Conservation (phyloP, 2,113 vertebrate species). For the Pelmatolapia mariae region DNA sequence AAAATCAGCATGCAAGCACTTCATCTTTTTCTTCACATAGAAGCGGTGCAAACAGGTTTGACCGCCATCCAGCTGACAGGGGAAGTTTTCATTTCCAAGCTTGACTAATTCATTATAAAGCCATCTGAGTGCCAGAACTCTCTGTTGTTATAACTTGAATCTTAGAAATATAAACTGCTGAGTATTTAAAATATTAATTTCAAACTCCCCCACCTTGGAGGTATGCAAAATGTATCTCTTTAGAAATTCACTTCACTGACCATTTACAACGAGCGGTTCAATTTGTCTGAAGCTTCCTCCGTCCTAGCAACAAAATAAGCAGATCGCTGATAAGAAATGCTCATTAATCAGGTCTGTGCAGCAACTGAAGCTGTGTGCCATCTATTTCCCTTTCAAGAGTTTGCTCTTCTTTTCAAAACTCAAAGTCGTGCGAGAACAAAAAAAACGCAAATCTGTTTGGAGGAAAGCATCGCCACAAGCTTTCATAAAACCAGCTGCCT, state of each 20-base stretch:
- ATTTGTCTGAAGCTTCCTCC: not conserved
- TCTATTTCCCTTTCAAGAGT: not conserved
- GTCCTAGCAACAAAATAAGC: slow-evolving; percentile 7
- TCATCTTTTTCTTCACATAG: slow-evolving; percentile 3
- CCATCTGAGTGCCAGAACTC: slow-evolving; percentile 13
- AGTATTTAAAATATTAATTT: slow-evolving; percentile 25
- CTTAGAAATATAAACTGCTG: slow-evolving; percentile 27
- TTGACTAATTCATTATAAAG: slow-evolving; percentile 60
- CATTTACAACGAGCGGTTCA: not conserved
- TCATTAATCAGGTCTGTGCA: slow-evolving; percentile 28
- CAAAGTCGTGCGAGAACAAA: not conserved
- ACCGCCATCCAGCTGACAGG: slow-evolving; percentile 32
- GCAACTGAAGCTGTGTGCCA: not conserved
- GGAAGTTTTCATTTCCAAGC: slow-evolving; percentile 41
- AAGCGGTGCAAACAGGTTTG: slow-evolving; percentile 11
- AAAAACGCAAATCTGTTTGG: not conserved
- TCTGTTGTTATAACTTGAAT: slow-evolving; percentile 18
- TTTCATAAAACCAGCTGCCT: slow-evolving; percentile 27
- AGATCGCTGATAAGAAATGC: slow-evolving; percentile 31
- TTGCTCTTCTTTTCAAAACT: not conserved
- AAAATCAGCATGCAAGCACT: slow-evolving; percentile 31
- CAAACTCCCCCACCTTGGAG: not conserved
- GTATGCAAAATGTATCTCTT: not conserved
- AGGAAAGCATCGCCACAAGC: not conserved
- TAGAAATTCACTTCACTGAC: not conserved